A percentile compares a stretch with the other conserved stretches of the same genome.
Evolutionary conservation across 2,797 vertebrate genomes (phyloP).

Genomic region (Phataginus tricuspis): DNA sequence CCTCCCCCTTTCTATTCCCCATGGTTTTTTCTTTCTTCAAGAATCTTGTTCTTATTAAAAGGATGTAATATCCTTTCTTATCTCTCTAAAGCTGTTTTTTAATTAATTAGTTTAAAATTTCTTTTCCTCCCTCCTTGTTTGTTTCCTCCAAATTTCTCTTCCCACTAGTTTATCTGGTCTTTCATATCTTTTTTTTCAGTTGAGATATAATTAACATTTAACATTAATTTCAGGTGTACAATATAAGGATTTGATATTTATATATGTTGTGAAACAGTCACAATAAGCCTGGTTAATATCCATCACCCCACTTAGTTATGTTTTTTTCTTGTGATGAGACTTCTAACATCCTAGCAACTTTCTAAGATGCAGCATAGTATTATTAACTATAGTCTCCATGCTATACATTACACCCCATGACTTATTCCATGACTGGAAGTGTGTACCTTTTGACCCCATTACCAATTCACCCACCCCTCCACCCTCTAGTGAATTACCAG

Average conservation of each 20-base stretch:
- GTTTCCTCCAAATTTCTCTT: background rate
- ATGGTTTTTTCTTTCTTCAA: background rate
- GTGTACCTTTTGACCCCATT: too few species aligned
- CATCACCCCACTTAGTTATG: background rate
- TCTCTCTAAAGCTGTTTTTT: slow-evolving; percentile 39
- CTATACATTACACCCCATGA: background rate
- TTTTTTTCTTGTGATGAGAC: background rate
- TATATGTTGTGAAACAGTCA: background rate
- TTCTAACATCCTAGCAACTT: background rate
- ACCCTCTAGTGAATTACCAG: too few species aligned
- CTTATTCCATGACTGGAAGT: background rate
- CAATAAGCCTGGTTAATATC: background rate
- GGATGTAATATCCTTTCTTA: background rate
- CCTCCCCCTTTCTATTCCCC: background rate
- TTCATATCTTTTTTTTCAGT: background rate
- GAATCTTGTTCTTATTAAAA: slow-evolving; percentile 1
- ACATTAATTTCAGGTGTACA: background rate
- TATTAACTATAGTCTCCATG: background rate
- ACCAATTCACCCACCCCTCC: too few species aligned
- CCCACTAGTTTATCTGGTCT: slow-evolving; percentile 14
- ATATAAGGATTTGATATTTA: background rate
- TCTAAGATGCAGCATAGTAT: background rate
- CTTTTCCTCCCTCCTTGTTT: background rate
- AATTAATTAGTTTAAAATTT: slow-evolving; percentile 55
- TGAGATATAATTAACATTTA: background rate